phyloP scores from a whole-genome alignment of 2,113 vertebrate species.

The Scomber scombrus region DNA sequence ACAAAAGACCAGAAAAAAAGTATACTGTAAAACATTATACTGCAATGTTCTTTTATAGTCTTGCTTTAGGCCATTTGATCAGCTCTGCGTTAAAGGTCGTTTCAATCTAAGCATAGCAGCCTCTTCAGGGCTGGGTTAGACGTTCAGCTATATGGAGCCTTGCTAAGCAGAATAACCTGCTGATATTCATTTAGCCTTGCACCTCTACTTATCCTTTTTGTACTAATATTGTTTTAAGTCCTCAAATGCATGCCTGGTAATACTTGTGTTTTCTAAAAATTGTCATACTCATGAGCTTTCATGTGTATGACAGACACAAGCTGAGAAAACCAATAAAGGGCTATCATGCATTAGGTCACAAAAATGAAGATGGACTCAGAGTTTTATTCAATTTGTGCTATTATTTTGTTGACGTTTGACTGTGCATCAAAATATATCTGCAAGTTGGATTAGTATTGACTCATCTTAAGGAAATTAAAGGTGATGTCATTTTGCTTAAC shows the following conservation, averaged over 20 bases:
- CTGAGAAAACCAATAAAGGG: background rate
- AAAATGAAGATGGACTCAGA: slow-evolving; percentile 55
- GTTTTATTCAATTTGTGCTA: slow-evolving; percentile 62
- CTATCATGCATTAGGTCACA: slow-evolving; percentile 14
- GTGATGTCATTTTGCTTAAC: slow-evolving; percentile 75
- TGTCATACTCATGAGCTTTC: background rate
- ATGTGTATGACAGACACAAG: slow-evolving; percentile 11
- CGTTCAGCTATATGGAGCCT: slow-evolving; percentile 21
- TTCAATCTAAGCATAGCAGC: slow-evolving; percentile 70
- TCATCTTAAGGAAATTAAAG: slow-evolving; percentile 74
- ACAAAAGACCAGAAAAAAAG: slow-evolving; percentile 65
- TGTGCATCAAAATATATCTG: slow-evolving; percentile 60
- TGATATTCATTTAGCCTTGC: slow-evolving; percentile 49
- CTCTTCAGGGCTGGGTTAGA: slow-evolving; percentile 53
- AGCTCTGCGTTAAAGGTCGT: slow-evolving; percentile 80
- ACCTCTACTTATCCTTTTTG: slow-evolving; percentile 36
- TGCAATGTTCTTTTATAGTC: slow-evolving; percentile 73
- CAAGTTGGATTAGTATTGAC: slow-evolving; percentile 77
- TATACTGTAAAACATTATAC: slow-evolving; percentile 76
- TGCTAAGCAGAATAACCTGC: slow-evolving; percentile 62
- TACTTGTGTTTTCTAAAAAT: background rate
- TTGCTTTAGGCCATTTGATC: slow-evolving; percentile 77
- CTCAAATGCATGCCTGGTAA: background rate
- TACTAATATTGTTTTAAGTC: slow-evolving; percentile 31
- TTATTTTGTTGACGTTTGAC: slow-evolving; percentile 59